These are phyloP conservation scores for Marmota monax DNA, from an alignment of 2,113 vertebrate genomes.

Conservation along the genomic window DNA sequence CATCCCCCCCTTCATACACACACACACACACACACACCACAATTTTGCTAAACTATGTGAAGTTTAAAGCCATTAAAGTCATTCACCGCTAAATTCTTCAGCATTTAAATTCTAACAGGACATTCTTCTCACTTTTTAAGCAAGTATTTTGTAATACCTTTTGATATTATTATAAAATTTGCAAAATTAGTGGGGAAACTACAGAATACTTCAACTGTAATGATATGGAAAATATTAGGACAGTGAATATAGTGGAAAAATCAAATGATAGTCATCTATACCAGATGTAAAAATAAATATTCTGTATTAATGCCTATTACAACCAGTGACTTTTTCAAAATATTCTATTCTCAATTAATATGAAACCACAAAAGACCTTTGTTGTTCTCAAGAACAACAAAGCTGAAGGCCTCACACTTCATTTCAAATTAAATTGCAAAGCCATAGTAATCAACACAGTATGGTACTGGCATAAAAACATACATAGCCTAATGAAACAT, in stretches of 20 bases:
- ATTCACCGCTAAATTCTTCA: not conserved
- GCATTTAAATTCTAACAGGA: not conserved
- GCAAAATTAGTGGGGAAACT: not conserved
- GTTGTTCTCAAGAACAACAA: not conserved
- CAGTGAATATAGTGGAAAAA: not conserved
- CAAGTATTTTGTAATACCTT: not conserved
- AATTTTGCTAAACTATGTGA: not conserved
- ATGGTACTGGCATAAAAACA: not conserved
- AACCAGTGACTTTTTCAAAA: constrained; percentile 31
- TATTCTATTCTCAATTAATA: not conserved
- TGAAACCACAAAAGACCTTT: not conserved
- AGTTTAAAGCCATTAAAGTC: not conserved
- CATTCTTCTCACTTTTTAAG: not conserved
- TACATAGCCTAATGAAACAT: not conserved
- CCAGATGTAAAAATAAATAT: not conserved
- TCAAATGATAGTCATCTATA: not conserved
- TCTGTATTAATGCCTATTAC: not conserved
- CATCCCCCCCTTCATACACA: not conserved
- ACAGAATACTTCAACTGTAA: not conserved
- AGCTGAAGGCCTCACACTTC: not conserved
- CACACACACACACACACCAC: not conserved
- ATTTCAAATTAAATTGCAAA: not conserved
- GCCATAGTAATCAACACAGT: not conserved
- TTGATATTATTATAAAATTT: not conserved
- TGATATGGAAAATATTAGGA: constrained; percentile 14